Conservation (phyloP, 2,888 invertebrate genomes). For the Pegoplata infirma region DNA sequence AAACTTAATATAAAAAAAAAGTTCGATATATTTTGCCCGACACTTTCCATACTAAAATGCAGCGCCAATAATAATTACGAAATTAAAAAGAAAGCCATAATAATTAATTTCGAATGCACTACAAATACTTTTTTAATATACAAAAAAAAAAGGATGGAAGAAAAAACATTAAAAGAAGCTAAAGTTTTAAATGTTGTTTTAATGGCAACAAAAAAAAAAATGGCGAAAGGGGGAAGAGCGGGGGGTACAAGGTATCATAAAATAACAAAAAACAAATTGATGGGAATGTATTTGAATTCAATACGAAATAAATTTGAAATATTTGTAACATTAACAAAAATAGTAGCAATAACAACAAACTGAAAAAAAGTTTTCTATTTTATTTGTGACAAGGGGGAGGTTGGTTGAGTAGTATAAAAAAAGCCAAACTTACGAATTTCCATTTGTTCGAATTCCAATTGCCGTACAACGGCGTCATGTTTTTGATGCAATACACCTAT, state of each 20-base stretch:
- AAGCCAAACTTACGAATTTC: constrained; percentile 75
- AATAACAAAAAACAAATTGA: background rate
- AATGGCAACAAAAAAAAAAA: constrained; percentile 48
- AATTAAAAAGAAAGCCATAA: constrained; percentile 33
- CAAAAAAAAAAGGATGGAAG: constrained; percentile 3
- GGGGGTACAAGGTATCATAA: constrained; percentile 37
- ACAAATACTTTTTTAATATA: background rate
- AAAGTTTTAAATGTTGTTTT: constrained; percentile 11
- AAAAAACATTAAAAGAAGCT: constrained; percentile 63
- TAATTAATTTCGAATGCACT: constrained; percentile 48
- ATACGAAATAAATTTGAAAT: constrained; percentile 42
- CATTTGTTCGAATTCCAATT: constrained; percentile 73
- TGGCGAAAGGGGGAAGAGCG: constrained; percentile 46
- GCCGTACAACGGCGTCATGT: constrained; percentile 66
- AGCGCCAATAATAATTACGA: constrained; percentile 36
- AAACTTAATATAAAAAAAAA: background rate
- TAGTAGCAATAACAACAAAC: constrained; percentile 45
- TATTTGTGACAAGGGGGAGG: constrained; percentile 15
- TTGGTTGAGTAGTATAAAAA: constrained; percentile 31
- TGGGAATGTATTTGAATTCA: constrained; percentile 20
- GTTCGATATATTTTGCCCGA: background rate
- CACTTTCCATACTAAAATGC: background rate
- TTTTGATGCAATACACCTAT: constrained; percentile 54
- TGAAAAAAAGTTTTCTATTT: constrained; percentile 58
- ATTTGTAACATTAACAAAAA: constrained; percentile 19